Percentiles rank a stretch among this genome's conserved stretches.
Conservation (phyloP, 2,113 vertebrate species). For the Tinamus guttatus region DNA sequence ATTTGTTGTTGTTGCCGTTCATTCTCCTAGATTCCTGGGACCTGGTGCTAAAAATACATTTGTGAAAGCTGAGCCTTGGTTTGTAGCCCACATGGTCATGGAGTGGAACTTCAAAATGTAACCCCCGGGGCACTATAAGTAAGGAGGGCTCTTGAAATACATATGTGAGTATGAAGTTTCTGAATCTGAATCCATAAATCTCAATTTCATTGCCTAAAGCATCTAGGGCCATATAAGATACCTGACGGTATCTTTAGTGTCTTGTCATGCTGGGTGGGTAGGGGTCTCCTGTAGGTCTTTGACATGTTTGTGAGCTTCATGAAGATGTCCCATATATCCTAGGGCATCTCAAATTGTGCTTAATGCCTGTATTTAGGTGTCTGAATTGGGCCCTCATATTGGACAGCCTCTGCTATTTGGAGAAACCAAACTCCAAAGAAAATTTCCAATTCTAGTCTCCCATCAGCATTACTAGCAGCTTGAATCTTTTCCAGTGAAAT, state of each 20-base stretch:
- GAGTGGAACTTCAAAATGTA: constrained; percentile 1
- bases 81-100: background rate
- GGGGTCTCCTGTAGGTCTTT: background rate
- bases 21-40: background rate
- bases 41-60: background rate
- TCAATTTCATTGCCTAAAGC: background rate
- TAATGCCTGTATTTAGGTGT: background rate
- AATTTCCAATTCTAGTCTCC: background rate
- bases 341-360: background rate
- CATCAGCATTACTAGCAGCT: background rate
- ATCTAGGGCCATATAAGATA: background rate
- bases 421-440: background rate
- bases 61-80: background rate
- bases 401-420: background rate
- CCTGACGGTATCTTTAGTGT: background rate
- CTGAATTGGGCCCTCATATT: background rate
- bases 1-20: background rate
- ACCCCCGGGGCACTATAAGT: background rate
- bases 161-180: background rate
- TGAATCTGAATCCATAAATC: background rate
- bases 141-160: background rate
- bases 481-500: background rate
- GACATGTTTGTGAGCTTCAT: background rate
- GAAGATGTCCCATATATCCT: background rate
- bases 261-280: background rate